Evolutionary conservation across 2,113 vertebrate species (phyloP), one percentile per base, ranked within the genome.

Genomic region (Cebus imitator): DNA sequence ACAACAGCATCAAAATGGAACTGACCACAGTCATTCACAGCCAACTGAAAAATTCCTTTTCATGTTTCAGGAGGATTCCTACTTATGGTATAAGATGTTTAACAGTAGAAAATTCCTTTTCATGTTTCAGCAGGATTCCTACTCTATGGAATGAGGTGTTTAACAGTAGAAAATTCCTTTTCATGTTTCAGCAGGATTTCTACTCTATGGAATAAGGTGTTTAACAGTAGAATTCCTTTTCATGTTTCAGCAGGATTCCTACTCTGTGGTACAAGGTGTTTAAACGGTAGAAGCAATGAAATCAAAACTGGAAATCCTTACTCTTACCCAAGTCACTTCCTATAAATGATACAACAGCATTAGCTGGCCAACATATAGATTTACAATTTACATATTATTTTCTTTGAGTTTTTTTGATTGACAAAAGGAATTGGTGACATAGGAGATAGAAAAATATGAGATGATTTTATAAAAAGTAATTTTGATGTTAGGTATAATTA

Each of bases 241-340:
- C 50, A 50, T 50, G 50, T 50, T 50, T 50, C 50, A 50, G 50
- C 50, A 50, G 0, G 50, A 1, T 50, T 50, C 50, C 50, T 50
- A 14, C 3, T 50, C 50, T 50, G 14, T 50, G 50, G 50, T 50
- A 50, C 5, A 52, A 52, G 50, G 50, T 52, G 1, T 40, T 58
- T 58, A 58, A 58, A 58, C 1, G 23, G 57, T 96, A 90, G 87
- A 98, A 97, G 97, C 96, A 98, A 85, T 2, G 12, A 97, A 98
- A 98, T 97, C 90, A 8, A 90, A 8, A 92, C 52, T 40, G 21
- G 52, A 55, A 79, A 48, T 10, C 21, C 37, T 27, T 13, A 13
- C 48, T 89, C 27, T 27, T 43, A 35, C 37, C 35, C 30, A 43
- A 55, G 25, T 57, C 3, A 27, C 6, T 76, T 78, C 20, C 32